Percentiles rank a stretch among this genome's conserved stretches.
Evolutionary conservation across 2,113 vertebrate species (phyloP).

Genomic region (Megaceryle torquata): DNA sequence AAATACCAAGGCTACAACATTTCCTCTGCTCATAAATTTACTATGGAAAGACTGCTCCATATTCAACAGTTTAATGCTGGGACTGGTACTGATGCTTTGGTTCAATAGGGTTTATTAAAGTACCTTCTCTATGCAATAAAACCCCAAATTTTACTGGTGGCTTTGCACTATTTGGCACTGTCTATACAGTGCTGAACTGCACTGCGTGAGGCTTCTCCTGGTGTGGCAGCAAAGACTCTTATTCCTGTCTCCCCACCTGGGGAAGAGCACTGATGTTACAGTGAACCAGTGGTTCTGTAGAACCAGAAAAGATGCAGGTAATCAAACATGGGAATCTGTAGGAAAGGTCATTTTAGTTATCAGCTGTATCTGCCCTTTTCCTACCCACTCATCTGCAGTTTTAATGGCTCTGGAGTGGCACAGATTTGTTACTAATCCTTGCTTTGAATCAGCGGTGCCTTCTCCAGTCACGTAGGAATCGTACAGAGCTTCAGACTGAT

Average conservation of each 20-base stretch:
- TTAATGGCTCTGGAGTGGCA: neutral
- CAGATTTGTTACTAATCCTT: conserved; percentile 27
- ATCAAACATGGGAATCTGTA: neutral
- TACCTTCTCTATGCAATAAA: neutral
- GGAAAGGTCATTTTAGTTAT: neutral
- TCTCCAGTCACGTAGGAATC: neutral
- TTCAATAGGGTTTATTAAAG: neutral
- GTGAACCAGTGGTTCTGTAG: neutral
- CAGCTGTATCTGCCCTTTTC: neutral
- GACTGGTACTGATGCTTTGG: neutral
- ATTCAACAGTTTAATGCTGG: neutral
- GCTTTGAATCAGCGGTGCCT: neutral
- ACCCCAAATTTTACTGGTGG: neutral
- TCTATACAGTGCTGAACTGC: neutral
- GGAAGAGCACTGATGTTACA: neutral
- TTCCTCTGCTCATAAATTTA: neutral
- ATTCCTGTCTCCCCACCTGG: neutral
- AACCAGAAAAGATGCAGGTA: neutral
- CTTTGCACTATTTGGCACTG: neutral
- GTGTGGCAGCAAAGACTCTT: neutral
- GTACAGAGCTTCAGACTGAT: neutral
- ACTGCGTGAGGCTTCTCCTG: too few species aligned
- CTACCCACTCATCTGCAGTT: neutral
- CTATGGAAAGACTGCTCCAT: neutral
- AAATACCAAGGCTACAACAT: neutral